These are phyloP conservation scores for Halichondria panicea DNA, from an alignment of 37 sponge, comb jelly and placozoan species.

Conservation along the genomic window DNA sequence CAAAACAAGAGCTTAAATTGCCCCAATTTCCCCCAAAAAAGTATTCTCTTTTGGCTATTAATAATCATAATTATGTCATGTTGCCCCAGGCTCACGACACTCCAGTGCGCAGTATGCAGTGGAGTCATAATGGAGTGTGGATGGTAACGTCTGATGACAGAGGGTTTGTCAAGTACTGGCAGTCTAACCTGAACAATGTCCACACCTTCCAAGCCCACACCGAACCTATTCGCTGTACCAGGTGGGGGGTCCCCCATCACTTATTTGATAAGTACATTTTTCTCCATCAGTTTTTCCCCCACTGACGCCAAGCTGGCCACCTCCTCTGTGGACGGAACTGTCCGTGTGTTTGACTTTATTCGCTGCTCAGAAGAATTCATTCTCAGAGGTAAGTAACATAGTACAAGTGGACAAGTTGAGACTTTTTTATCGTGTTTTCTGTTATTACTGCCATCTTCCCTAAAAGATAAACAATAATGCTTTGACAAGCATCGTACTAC, in stretches of 20 bases:
- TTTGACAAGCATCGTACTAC: not conserved
- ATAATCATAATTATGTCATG: not conserved
- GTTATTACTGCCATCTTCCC: no score
- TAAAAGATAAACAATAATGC: no score
- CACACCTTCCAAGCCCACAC: conserved; percentile 94
- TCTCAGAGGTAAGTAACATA: conserved; percentile 90
- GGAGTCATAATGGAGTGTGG: conserved; percentile 92
- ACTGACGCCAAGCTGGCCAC: conserved; percentile 95
- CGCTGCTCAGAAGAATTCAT: conserved; percentile 78
- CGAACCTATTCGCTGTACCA: conserved; percentile 85
- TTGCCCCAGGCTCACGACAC: conserved; percentile 91
- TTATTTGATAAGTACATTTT: not conserved
- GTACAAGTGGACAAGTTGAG: not conserved
- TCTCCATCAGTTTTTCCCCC: conserved; percentile 88
- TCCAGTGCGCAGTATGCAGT: conserved; percentile 87
- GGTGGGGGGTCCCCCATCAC: conserved; percentile 77
- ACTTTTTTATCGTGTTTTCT: not conserved
- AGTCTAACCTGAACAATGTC: conserved; percentile 95
- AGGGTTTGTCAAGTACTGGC: conserved; percentile 98
- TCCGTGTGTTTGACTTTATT: conserved; percentile 93
- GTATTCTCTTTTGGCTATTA: not conserved
- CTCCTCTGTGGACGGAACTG: conserved; percentile 94
- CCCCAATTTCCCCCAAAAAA: not conserved
- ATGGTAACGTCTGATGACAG: conserved; percentile 90
- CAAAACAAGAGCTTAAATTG: not conserved